phyloP scores from a whole-genome alignment of 2,888 invertebrate species.

The Atrina japonica region DNA sequence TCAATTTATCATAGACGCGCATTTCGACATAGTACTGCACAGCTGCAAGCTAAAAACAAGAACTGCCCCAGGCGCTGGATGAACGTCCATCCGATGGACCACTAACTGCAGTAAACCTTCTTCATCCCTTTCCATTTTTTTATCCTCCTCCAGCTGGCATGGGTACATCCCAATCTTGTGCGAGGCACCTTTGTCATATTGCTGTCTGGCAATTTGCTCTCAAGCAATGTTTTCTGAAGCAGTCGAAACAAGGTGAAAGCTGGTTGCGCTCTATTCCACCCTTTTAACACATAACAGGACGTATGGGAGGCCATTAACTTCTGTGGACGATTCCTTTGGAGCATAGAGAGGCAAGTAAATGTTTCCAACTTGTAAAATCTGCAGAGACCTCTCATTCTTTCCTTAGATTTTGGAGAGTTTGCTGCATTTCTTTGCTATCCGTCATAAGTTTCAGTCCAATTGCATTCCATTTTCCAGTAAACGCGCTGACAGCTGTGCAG shows the following conservation, averaged over 20 bases:
- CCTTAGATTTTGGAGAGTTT: slow-evolving; percentile 37
- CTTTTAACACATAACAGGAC: slow-evolving; percentile 40
- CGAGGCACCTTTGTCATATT: slow-evolving; percentile 44
- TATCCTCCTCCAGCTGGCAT: slow-evolving; percentile 35
- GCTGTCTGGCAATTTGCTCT: slow-evolving; percentile 55
- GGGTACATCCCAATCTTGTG: slow-evolving; percentile 19
- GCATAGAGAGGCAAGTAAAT: slow-evolving; percentile 47
- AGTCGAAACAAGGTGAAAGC: slow-evolving; percentile 42
- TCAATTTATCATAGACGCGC: slow-evolving; percentile 4
- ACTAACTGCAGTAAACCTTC: slow-evolving; percentile 18
- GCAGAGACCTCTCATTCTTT: slow-evolving; percentile 35
- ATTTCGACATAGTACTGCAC: not conserved
- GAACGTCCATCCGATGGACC: slow-evolving; percentile 33
- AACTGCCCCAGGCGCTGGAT: slow-evolving; percentile 4
- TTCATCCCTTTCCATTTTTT: slow-evolving; percentile 25
- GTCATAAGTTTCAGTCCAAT: slow-evolving; percentile 7
- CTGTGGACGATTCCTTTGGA: slow-evolving; percentile 15
- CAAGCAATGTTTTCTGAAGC: slow-evolving; percentile 30
- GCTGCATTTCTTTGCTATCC: too few relatives aligned
- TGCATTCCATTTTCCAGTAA: slow-evolving; percentile 47
- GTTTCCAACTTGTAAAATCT: slow-evolving; percentile 40
- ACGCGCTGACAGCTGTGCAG: slow-evolving; percentile 48
- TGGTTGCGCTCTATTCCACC: slow-evolving; percentile 39
- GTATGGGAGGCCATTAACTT: slow-evolving; percentile 41
- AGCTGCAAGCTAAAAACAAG: not conserved